phyloP scores from a whole-genome alignment of 2,113 vertebrate genomes.

The Clarias gariepinus region DNA sequence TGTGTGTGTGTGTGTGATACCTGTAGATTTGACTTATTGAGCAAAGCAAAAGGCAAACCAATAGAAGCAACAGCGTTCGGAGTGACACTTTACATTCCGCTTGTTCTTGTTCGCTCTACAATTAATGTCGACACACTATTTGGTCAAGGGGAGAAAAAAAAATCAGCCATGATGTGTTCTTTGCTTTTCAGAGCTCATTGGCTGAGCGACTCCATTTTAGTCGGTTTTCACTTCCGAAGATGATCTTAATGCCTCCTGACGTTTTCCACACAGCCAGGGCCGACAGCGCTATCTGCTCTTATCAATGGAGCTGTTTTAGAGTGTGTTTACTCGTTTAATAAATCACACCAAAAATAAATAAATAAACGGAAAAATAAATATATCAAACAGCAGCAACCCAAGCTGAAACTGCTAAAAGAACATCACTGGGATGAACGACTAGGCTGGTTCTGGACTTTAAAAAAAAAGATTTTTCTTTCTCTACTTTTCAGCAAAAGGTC shows the following conservation, averaged over 20 bases:
- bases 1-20: background rate
- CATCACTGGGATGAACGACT: background rate
- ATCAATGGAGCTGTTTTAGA: slow-evolving; percentile 29
- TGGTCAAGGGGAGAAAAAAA: background rate
- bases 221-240: slow-evolving; percentile 14
- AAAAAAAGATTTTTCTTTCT: background rate
- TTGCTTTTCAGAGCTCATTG: background rate
- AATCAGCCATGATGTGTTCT: background rate
- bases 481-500: background rate
- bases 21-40: background rate
- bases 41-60: background rate
- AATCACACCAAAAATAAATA: background rate
- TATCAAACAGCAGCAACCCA: background rate
- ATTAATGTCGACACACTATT: slow-evolving; percentile 34
- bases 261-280: slow-evolving; percentile 10
- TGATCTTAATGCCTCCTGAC: slow-evolving; percentile 38
- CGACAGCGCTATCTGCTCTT: slow-evolving; percentile 34
- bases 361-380: too few relatives aligned
- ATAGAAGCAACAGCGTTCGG: background rate
- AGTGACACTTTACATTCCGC: slow-evolving; percentile 23
- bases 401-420: background rate
- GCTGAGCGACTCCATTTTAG: slow-evolving; percentile 25
- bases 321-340: slow-evolving; percentile 40
- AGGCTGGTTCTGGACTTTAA: background rate
- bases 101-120: background rate